phyloP scores from a whole-genome alignment of 2,797 vertebrate species.

The Fringilla coelebs region DNA sequence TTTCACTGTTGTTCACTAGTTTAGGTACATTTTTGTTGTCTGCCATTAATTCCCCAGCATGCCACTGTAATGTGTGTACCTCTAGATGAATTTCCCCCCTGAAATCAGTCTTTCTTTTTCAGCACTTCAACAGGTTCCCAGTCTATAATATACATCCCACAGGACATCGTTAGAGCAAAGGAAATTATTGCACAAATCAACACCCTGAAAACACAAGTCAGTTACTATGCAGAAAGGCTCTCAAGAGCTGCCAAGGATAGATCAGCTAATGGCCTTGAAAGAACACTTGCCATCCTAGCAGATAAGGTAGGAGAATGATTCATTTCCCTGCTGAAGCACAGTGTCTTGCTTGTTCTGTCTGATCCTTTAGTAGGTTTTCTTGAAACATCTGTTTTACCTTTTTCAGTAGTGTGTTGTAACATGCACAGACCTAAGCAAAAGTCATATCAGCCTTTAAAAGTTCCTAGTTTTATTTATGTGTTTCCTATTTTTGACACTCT shows the following conservation, averaged over 20 bases:
- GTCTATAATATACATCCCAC: slow-evolving; percentile 93
- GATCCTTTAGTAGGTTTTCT: not conserved
- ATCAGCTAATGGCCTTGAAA: slow-evolving; percentile 91
- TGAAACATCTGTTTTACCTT: not conserved
- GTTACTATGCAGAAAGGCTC: slow-evolving; percentile 96
- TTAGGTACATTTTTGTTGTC: slow-evolving; percentile 37
- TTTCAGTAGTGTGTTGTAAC: not conserved
- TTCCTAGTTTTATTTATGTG: not conserved
- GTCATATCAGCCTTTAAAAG: not conserved
- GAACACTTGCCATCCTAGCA: slow-evolving; percentile 91
- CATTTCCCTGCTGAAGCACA: not conserved
- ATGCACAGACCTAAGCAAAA: not conserved
- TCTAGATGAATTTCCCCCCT: not conserved
- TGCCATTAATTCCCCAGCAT: slow-evolving; percentile 43
- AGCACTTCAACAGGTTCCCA: slow-evolving; percentile 88
- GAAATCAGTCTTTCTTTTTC: slow-evolving; percentile 43
- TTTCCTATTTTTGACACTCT: not conserved
- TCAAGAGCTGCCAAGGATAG: slow-evolving; percentile 93
- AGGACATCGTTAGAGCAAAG: slow-evolving; percentile 92
- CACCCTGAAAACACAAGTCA: slow-evolving; percentile 97
- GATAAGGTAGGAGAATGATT: slow-evolving; percentile 85
- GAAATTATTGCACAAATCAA: slow-evolving; percentile 97
- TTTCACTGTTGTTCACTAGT: slow-evolving; percentile 17
- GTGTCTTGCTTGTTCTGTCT: not conserved
- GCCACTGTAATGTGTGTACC: not conserved